Evolutionary conservation across 2,888 invertebrate genomes (phyloP).

Genomic region (Lasius fuliginosus): DNA sequence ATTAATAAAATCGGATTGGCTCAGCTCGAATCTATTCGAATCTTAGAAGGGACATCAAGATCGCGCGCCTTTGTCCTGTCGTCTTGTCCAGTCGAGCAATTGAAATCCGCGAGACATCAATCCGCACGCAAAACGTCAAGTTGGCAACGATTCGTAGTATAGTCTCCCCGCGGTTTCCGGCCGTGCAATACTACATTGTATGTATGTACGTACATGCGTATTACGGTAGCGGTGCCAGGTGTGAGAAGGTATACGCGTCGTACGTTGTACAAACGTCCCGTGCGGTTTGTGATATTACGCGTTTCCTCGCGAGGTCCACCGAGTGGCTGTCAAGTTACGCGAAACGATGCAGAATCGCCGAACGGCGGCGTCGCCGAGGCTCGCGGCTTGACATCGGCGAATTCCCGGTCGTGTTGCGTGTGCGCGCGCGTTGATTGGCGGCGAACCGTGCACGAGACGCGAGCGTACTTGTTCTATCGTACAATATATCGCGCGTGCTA

Average conservation of each 20-base stretch:
- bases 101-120: background rate
- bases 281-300: slow-evolving; percentile 69
- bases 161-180: slow-evolving; percentile 62
- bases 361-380: background rate
- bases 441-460: background rate
- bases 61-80: too few relatives aligned
- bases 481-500: background rate
- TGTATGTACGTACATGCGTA: background rate
- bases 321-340: slow-evolving; percentile 52
- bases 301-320: background rate
- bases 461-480: background rate
- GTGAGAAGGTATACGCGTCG: slow-evolving; percentile 75
- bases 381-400: background rate
- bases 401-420: background rate
- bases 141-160: slow-evolving; percentile 56
- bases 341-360: slow-evolving; percentile 24
- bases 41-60: too few relatives aligned
- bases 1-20: background rate
- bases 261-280: slow-evolving; percentile 62
- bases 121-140: slow-evolving; percentile 43
- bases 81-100: background rate
- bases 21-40: too few relatives aligned
- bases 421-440: background rate
- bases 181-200: background rate
- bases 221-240: slow-evolving; percentile 69